Evolutionary conservation across 2,888 invertebrate genomes (phyloP).

Genomic region (Lithophane semibrunnea): DNA sequence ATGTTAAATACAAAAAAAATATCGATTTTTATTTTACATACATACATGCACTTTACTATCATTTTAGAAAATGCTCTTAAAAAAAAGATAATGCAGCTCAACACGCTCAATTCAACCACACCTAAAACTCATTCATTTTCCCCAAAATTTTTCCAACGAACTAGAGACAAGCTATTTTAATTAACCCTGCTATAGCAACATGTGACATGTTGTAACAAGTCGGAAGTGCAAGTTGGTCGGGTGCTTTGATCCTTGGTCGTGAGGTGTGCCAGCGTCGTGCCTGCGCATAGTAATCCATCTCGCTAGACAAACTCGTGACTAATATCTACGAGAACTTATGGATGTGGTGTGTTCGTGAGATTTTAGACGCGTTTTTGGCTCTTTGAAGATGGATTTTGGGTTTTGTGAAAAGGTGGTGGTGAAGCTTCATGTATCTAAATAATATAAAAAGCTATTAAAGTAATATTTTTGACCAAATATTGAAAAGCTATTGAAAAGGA

Average conservation of each 20-base stretch:
- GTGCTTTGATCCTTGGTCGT: slow-evolving; percentile 74
- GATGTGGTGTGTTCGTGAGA: slow-evolving; percentile 14
- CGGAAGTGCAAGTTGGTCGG: slow-evolving; percentile 73
- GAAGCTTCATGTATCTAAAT: background rate
- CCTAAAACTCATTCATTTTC: slow-evolving; percentile 4
- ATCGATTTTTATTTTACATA: too few species aligned
- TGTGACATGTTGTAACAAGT: slow-evolving; percentile 68
- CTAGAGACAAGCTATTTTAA: slow-evolving; percentile 60
- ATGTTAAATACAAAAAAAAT: too few species aligned
- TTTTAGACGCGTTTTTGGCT: slow-evolving; percentile 28
- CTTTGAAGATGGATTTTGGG: slow-evolving; percentile 9
- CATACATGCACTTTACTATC: too few species aligned
- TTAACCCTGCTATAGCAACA: slow-evolving; percentile 64
- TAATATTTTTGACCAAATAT: background rate
- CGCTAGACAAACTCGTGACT: slow-evolving; percentile 71
- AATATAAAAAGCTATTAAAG: background rate
- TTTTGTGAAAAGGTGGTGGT: background rate
- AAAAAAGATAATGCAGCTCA: background rate
- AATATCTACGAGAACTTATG: slow-evolving; percentile 63
- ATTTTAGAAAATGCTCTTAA: too few species aligned
- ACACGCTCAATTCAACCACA: slow-evolving; percentile 26
- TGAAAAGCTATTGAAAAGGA: background rate
- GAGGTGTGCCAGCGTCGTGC: slow-evolving; percentile 79
- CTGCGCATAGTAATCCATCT: slow-evolving; percentile 81
- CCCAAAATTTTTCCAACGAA: slow-evolving; percentile 45